Evolutionary conservation across 2,888 invertebrate genomes (phyloP).

Genomic region (Agrochola circellaris): DNA sequence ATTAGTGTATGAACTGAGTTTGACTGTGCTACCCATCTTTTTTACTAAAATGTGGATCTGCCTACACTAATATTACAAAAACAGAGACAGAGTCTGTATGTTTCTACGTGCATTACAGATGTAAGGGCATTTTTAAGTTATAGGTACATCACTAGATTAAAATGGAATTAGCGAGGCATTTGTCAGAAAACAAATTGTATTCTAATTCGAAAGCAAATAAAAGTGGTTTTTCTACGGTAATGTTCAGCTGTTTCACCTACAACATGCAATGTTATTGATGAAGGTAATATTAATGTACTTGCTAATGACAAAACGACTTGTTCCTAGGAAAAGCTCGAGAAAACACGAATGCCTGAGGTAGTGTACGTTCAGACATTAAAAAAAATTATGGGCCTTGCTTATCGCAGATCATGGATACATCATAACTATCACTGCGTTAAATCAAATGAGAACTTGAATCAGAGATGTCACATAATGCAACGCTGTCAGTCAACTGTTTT

Average conservation of each 20-base stretch:
- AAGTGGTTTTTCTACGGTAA: background rate
- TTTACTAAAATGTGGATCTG: background rate
- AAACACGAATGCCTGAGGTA: background rate
- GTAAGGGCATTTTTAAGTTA: background rate
- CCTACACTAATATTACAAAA: background rate
- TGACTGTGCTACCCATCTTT: background rate
- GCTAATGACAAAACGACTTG: slow-evolving; percentile 21
- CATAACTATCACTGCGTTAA: background rate
- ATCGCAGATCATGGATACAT: background rate
- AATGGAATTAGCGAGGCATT: background rate
- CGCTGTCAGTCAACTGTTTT: background rate
- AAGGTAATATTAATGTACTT: background rate
- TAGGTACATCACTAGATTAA: background rate
- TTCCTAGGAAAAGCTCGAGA: background rate
- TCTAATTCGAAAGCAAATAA: slow-evolving; percentile 17
- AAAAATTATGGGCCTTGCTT: background rate
- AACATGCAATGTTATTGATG: slow-evolving; percentile 50
- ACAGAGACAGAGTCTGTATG: background rate
- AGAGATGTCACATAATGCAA: background rate
- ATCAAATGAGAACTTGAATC: background rate
- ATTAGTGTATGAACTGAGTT: background rate
- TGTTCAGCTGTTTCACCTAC: background rate
- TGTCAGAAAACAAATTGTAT: slow-evolving; percentile 20
- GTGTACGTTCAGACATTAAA: background rate
- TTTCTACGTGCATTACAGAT: background rate